Percentiles rank a stretch among this genome's conserved stretches.
These are phyloP conservation scores for Mobula birostris DNA, from an alignment of 2,113 vertebrate species.

Conservation along the genomic window DNA sequence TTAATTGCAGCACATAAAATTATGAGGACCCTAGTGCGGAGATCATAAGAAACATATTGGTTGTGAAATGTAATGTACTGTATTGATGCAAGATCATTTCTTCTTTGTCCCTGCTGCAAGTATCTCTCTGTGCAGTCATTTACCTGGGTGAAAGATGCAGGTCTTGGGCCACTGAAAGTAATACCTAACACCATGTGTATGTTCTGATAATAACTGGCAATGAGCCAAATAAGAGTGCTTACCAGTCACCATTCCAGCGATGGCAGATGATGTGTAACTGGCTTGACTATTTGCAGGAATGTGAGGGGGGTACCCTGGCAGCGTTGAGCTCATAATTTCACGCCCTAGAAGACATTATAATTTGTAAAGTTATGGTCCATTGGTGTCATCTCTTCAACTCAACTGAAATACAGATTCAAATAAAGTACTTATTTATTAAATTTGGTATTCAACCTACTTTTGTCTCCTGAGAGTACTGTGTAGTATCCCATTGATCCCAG, in stretches of 20 bases:
- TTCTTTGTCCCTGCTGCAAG: neutral
- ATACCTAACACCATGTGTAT: neutral
- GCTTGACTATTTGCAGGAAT: slow-evolving; percentile 73
- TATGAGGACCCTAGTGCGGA: too few relatives aligned
- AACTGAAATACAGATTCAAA: neutral
- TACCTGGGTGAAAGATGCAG: neutral
- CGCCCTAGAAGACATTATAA: slow-evolving; percentile 59
- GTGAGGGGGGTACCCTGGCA: slow-evolving; percentile 84
- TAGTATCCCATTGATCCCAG: neutral
- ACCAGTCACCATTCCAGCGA: slow-evolving; percentile 86
- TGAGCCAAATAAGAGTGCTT: slow-evolving; percentile 40
- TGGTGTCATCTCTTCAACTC: neutral
- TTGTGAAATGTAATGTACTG: neutral
- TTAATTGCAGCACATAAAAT: too few relatives aligned
- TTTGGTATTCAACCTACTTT: neutral
- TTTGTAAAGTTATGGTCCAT: neutral
- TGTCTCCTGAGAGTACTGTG: neutral
- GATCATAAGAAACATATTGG: neutral
- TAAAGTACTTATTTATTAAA: neutral
- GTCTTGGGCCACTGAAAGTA: neutral
- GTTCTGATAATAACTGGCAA: neutral
- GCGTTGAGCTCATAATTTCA: slow-evolving; percentile 79
- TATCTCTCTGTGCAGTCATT: neutral
- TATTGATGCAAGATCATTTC: neutral
- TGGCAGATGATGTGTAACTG: slow-evolving; percentile 76